Conservation (phyloP, 2,113 vertebrate species). For the Chaetodon trifascialis region DNA sequence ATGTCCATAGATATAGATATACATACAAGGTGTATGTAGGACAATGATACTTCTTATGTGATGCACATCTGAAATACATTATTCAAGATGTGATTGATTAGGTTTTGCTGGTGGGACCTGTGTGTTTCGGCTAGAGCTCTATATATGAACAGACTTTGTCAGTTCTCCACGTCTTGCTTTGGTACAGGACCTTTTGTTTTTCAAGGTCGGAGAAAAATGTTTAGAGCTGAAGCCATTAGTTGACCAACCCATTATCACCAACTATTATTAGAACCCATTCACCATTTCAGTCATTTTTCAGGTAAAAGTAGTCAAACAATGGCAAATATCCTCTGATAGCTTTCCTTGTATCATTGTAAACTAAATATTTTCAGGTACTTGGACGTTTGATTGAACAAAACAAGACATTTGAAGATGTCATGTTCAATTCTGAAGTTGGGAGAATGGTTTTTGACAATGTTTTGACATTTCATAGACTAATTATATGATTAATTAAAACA, state of each 20-base stretch:
- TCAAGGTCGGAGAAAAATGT: background rate
- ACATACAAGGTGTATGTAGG: no score
- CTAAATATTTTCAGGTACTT: background rate
- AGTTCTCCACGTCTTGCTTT: background rate
- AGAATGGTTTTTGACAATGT: background rate
- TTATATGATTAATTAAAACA: background rate
- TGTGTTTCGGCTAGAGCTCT: background rate
- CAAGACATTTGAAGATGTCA: background rate
- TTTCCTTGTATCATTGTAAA: no score
- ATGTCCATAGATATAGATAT: no score
- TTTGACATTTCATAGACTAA: background rate
- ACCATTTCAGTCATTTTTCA: no score
- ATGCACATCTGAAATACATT: background rate
- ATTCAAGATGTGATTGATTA: background rate
- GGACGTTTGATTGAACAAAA: no score
- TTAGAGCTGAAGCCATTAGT: background rate
- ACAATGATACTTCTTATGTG: background rate
- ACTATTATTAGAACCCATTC: no score
- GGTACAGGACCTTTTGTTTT: background rate
- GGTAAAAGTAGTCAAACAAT: no score
- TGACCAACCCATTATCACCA: background rate
- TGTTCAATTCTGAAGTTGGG: background rate
- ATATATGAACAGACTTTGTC: background rate
- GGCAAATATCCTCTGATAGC: no score
- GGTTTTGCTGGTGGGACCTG: background rate